Conservation (phyloP, 2,888 invertebrate species). For the Autographa gamma region DNA sequence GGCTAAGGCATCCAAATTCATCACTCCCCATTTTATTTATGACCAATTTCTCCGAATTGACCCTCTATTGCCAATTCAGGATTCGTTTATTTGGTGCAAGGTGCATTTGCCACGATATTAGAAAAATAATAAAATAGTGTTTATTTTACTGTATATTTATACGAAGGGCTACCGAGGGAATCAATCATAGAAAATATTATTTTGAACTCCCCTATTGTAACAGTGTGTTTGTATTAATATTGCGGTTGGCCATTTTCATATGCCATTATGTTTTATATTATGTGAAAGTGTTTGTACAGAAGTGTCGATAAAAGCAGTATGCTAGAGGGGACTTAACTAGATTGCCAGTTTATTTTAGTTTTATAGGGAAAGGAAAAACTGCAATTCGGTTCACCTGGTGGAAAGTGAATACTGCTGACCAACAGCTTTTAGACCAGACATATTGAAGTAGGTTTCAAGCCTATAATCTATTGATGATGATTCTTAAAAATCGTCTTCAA, state of each 20-base stretch:
- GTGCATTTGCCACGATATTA: constrained; percentile 65
- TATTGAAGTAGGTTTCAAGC: no score
- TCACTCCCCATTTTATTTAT: constrained; percentile 26
- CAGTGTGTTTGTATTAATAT: constrained; percentile 26
- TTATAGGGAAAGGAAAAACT: no score
- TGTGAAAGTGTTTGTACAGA: not conserved
- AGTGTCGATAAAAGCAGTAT: not conserved
- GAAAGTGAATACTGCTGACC: no score
- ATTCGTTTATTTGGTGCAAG: constrained; percentile 65
- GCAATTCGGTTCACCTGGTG: no score
- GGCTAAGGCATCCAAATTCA: not conserved
- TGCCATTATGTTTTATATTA: constrained; percentile 1
- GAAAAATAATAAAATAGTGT: constrained; percentile 73
- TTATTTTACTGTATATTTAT: constrained; percentile 72
- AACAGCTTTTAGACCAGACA: no score
- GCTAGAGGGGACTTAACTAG: no score
- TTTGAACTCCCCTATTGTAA: constrained; percentile 30
- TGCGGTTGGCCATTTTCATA: constrained; percentile 8
- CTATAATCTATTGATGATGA: no score
- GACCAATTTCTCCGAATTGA: constrained; percentile 24
- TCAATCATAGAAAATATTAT: constrained; percentile 45
- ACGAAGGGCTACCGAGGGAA: constrained; percentile 61
- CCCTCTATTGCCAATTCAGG: constrained; percentile 57
- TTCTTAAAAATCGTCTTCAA: no score
- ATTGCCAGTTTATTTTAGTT: no score